Conservation (phyloP, 92 coral and sea anemone genomes). For the Micromussa lordhowensis region DNA sequence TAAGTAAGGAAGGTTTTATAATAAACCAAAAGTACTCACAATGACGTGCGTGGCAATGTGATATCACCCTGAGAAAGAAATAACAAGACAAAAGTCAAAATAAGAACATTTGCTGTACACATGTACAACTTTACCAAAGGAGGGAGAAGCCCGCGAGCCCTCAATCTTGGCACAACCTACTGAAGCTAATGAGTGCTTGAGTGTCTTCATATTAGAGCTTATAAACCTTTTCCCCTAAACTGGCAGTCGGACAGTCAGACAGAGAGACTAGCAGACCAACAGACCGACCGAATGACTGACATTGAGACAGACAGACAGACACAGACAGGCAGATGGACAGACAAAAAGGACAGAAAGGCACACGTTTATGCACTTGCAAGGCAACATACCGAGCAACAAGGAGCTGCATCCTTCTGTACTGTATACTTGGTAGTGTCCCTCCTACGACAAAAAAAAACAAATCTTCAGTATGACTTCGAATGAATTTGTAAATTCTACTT, state of each 20-base stretch:
- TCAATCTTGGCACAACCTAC: not conserved
- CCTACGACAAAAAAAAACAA: constrained; percentile 23
- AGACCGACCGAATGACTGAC: too few relatives aligned
- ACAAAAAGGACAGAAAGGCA: not conserved
- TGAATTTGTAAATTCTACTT: too few relatives aligned
- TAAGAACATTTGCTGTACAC: not conserved
- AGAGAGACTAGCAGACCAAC: too few relatives aligned
- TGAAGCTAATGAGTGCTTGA: not conserved
- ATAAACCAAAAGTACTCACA: not conserved
- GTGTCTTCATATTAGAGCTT: not conserved
- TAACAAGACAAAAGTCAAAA: not conserved
- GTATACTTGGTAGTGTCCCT: constrained; percentile 14
- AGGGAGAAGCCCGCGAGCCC: not conserved
- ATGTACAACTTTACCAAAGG: not conserved
- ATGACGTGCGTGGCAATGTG: constrained; percentile 10
- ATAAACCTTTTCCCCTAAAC: too few relatives aligned
- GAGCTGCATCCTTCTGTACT: constrained; percentile 15
- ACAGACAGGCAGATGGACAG: not conserved
- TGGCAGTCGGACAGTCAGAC: not conserved
- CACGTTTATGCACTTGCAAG: not conserved
- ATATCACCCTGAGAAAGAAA: not conserved
- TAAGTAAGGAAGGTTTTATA: not conserved
- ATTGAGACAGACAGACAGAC: not conserved
- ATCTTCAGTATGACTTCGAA: not conserved
- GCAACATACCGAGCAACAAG: constrained; percentile 10